A percentile compares a stretch with the other conserved stretches of the same genome.
These are phyloP conservation scores for Octomys mimax DNA, from an alignment of 2,797 vertebrate species.

Conservation along the genomic window DNA sequence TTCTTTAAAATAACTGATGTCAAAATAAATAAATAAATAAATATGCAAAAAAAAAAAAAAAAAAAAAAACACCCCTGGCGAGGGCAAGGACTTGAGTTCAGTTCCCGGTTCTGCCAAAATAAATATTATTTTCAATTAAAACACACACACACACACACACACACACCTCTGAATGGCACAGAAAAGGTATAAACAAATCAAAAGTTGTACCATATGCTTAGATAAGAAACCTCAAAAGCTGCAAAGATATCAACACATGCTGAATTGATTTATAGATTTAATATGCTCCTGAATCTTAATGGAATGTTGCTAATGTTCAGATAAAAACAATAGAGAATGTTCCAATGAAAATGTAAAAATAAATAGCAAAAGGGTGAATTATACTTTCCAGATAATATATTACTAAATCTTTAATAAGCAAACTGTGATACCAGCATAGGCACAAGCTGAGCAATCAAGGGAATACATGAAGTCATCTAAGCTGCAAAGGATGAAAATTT, in stretches of 20 bases:
- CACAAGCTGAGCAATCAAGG: not conserved
- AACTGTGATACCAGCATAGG: not conserved
- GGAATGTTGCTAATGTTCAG: not conserved
- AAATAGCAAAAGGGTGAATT: not conserved
- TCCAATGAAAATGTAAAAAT: not conserved
- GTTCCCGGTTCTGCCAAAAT: no score
- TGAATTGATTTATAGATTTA: not conserved
- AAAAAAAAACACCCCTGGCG: no score
- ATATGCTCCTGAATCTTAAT: constrained; percentile 15
- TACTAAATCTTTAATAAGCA: constrained; percentile 15
- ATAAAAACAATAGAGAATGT: constrained; percentile 1
- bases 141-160: no score
- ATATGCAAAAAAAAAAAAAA: no score
- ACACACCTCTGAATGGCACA: not conserved
- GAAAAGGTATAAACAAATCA: constrained; percentile 22
- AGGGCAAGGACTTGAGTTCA: no score
- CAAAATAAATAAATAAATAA: no score
- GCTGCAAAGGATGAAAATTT: not conserved
- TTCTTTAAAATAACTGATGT: no score
- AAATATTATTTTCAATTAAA: no score
- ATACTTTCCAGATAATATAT: not conserved
- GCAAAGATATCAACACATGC: not conserved
- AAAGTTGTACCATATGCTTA: not conserved
- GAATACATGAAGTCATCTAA: constrained; percentile 1
- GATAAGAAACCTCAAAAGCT: not conserved